phyloP scores from a whole-genome alignment of 2,113 vertebrate species.

The Centrocercus urophasianus region DNA sequence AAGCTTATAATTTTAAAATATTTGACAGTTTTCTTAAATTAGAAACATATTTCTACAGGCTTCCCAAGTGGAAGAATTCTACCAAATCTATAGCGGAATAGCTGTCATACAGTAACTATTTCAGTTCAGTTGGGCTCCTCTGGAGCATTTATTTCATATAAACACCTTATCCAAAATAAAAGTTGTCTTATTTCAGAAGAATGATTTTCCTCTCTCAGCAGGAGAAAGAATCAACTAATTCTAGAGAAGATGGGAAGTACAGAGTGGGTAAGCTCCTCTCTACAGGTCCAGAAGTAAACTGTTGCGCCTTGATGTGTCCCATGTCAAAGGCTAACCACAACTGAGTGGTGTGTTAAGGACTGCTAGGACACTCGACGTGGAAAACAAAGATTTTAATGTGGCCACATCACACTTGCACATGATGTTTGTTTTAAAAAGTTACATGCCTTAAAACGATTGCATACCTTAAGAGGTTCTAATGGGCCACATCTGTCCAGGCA shows the following conservation, averaged over 20 bases:
- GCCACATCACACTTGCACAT: not conserved
- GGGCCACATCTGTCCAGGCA: not conserved
- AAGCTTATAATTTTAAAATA: not conserved
- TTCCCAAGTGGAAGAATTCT: not conserved
- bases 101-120: not conserved
- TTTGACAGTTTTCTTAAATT: not conserved
- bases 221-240: not conserved
- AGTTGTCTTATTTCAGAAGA: not conserved
- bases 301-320: not conserved
- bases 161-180: not conserved
- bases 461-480: not conserved
- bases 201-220: not conserved
- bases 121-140: not conserved
- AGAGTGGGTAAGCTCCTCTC: not conserved
- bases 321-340: not conserved
- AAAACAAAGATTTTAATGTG: not conserved
- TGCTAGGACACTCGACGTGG: not conserved
- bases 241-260: not conserved
- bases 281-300: not conserved
- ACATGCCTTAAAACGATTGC: not conserved
- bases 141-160: not conserved
- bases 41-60: not conserved
- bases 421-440: not conserved
- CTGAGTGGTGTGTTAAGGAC: accelerated
- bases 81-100: not conserved